These are phyloP conservation scores for Paracyclopina nana DNA, from an alignment of 1,140 invertebrate genomes.

Conservation along the genomic window DNA sequence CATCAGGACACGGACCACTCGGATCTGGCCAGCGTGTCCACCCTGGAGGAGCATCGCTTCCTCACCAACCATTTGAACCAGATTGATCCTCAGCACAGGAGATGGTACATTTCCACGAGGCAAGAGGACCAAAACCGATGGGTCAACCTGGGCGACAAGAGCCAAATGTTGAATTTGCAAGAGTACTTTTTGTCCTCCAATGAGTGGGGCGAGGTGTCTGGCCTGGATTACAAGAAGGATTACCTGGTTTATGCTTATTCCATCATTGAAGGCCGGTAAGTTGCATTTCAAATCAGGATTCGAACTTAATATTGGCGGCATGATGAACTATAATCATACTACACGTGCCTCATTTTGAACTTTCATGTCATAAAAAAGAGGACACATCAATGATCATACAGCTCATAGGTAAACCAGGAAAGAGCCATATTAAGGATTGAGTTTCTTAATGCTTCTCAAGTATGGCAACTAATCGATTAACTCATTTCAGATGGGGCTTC, in stretches of 20 bases:
- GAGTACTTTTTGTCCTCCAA: constrained; percentile 51
- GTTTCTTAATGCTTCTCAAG: too few relatives aligned
- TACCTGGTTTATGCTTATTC: constrained; percentile 33
- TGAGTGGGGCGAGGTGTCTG: constrained; percentile 20
- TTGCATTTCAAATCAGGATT: too few relatives aligned
- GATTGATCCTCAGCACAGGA: constrained; percentile 58
- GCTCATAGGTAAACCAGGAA: too few relatives aligned
- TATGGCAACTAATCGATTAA: constrained; percentile 32
- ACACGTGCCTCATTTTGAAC: too few relatives aligned
- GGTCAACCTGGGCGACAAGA: constrained; percentile 60
- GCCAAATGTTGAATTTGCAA: constrained; percentile 51
- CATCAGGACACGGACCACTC: constrained; percentile 31
- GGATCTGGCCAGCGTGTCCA: constrained; percentile 55
- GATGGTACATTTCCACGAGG: constrained; percentile 62
- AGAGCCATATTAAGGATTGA: too few relatives aligned
- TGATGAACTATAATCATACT: too few relatives aligned
- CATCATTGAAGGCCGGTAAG: constrained; percentile 26
- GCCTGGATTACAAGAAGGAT: constrained; percentile 26
- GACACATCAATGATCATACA: too few relatives aligned
- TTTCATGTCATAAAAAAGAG: too few relatives aligned
- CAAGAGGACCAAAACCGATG: constrained; percentile 51
- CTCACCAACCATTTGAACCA: constrained; percentile 50
- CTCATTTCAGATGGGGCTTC: too few relatives aligned
- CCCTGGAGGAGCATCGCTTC: constrained; percentile 65
- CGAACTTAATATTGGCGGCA: too few relatives aligned